A percentile compares a stretch with the other conserved stretches of the same genome.
phyloP scores from a whole-genome alignment of 2,797 vertebrate genomes.

The Emys orbicularis region DNA sequence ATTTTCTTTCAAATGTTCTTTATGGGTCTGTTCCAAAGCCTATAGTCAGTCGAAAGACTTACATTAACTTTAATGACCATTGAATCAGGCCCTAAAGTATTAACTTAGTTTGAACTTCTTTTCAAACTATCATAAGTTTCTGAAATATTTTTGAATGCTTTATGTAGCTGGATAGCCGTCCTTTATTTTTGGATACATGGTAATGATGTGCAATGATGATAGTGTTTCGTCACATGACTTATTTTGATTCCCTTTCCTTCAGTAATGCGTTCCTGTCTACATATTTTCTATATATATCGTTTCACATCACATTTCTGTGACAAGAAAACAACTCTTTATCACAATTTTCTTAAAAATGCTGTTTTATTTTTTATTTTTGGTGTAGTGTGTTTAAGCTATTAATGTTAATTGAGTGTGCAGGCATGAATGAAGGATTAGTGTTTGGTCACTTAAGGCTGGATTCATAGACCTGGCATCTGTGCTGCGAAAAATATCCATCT shows the following conservation, averaged over 20 bases:
- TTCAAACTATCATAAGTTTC: slow-evolving; percentile 29
- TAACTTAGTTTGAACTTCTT: slow-evolving; percentile 40
- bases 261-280: not conserved
- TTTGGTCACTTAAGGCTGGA: not conserved
- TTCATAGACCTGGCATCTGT: not conserved
- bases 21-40: not conserved
- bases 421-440: not conserved
- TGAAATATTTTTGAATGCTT: slow-evolving; percentile 40
- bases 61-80: not conserved
- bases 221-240: not conserved
- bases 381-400: not conserved
- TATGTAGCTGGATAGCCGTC: not conserved
- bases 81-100: not conserved
- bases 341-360: not conserved
- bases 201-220: not conserved
- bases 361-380: not conserved
- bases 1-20: not conserved
- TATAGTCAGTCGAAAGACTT: not conserved
- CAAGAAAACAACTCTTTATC: not conserved
- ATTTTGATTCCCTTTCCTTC: not conserved
- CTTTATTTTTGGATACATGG: slow-evolving; percentile 28
- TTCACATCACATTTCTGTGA: slow-evolving; percentile 17
- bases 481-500: not conserved
- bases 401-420: not conserved
- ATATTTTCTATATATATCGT: not conserved